Base-by-base conservation (phyloP, 2,888 invertebrate species). In the Papilio demoleus region DNA sequence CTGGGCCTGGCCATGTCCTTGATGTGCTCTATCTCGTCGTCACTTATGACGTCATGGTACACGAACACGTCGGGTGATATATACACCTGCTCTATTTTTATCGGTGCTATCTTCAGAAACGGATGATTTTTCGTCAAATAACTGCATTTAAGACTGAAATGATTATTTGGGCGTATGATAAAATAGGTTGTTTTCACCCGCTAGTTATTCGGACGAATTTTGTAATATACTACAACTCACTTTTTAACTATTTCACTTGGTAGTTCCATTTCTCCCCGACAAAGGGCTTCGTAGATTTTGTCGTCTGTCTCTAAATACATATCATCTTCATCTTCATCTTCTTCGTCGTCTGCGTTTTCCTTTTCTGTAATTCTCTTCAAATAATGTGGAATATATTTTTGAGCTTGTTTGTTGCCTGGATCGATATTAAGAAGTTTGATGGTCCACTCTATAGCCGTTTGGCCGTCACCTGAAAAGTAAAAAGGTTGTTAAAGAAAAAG, bases 351-450 rank as follows among this genome's bases (percentile, higher is more conserved):
- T 27, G 6, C n/a, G 8, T 53, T 27, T n/a, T 53, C 27, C 14
- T 27, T 53, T 14, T 24, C 50, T 50, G 27, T 27, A 5, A 99
- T 94, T 76, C 96, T 95, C 79, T 97, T 96, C 82, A 97, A 96
- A 84, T 98, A 99, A 87, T 98, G 99, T 0, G 95, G 95, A 75
- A 97, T 95, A 88, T 99, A 99, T 60, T 98, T 98, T 56, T 93
- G 90, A 0, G 98, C 99, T 40, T 99, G 94, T 60, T 95, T 94
- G 40, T 99, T 99, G 12, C 94, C 93, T 0, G 98, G 97, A 45
- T 95, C 94, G 61, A 99, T 79, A 72, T 94, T 94, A 70, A 99
- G 87, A 58, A 99, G 93, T 83, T 97, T 97, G 79, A 97, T 95
- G 2, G 99, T 99, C 93, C 99, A 95, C 75, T 95, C 94, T 71